Base-by-base conservation (phyloP, 2,797 vertebrate species). In the Echeneis naucrates region DNA sequence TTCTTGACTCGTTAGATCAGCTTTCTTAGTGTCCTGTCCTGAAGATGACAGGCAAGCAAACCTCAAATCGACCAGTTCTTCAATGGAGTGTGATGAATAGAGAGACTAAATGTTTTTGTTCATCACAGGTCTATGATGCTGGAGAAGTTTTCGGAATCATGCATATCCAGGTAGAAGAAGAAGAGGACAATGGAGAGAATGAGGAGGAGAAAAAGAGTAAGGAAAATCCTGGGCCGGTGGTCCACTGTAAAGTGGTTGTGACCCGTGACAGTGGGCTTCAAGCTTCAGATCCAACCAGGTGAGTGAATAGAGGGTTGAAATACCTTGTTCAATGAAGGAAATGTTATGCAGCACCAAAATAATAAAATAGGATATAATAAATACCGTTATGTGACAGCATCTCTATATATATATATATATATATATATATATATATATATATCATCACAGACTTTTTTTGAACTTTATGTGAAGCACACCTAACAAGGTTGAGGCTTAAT, bases 91-190 rank as follows among this genome's bases (percentile, higher is more conserved):
- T 38, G 5, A 2, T 42, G 2, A 5, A 4, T 1, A 1, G 2
- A 2, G 0, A 1, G 0, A 5, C 16, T 62, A 12, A 14, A 23
- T 14, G 27, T 11, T 19, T 63, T 27, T 63, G 2, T 11, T 16
- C 70, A 6, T 61, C 38, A 5, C 40, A 99, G 97, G 86, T 98
- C 1, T 98, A 97, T 65, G 97, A 99, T 87, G 98, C 97, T 0
- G 98, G 97, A 1, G 96, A 98, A 4, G 93, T 96, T 75, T 99
- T 99, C 1, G 97, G 97, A 17, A 96, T 99, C 74, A 96, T 98
- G 95, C 96, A 95, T 33, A 80, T 94, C 45, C 92, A 94, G 54
- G 75, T 89, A 16, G 92, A 94, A 4, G 88, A 94, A 0, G 93
- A 94, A 0, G 93, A 93, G 0, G 71, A 59, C 2, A 17, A 26